These are phyloP conservation scores for Chelonus insularis DNA, from an alignment of 1,140 invertebrate species.

Conservation along the genomic window DNA sequence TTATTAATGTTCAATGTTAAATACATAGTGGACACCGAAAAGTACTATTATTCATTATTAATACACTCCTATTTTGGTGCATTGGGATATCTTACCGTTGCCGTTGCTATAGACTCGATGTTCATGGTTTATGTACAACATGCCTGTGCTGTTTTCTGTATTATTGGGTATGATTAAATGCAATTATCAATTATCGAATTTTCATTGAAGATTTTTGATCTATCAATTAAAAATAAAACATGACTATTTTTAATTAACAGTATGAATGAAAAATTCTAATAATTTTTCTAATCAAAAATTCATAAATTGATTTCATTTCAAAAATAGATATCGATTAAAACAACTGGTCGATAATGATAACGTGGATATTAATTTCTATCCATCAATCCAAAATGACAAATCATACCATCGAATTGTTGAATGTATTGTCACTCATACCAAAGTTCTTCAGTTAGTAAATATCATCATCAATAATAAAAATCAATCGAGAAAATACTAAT, in stretches of 20 bases:
- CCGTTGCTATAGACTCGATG: constrained; percentile 37
- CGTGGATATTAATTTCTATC: constrained; percentile 28
- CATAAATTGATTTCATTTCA: too few relatives aligned
- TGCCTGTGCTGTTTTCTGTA: constrained; percentile 36
- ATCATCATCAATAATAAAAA: not conserved
- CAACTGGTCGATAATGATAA: constrained; percentile 24
- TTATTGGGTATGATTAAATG: constrained; percentile 38
- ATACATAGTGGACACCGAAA: constrained; percentile 35
- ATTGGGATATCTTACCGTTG: constrained; percentile 31
- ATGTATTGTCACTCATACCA: constrained; percentile 33
- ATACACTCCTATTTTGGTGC: constrained; percentile 41
- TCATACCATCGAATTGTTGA: constrained; percentile 25
- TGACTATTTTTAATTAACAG: too few relatives aligned
- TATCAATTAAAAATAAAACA: too few relatives aligned
- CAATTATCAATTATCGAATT: too few relatives aligned
- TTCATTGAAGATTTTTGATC: too few relatives aligned
- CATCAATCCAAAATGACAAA: constrained; percentile 17
- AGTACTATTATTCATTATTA: constrained; percentile 36
- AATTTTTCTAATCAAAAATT: too few relatives aligned
- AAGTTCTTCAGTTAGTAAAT: constrained; percentile 40
- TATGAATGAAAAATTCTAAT: too few relatives aligned
- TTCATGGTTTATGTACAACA: constrained; percentile 35
- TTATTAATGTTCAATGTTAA: constrained; percentile 37
- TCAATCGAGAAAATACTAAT: not conserved
- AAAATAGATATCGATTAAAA: constrained; percentile 33